Conservation (phyloP, 2,797 vertebrate genomes). For the Melopsittacus undulatus region DNA sequence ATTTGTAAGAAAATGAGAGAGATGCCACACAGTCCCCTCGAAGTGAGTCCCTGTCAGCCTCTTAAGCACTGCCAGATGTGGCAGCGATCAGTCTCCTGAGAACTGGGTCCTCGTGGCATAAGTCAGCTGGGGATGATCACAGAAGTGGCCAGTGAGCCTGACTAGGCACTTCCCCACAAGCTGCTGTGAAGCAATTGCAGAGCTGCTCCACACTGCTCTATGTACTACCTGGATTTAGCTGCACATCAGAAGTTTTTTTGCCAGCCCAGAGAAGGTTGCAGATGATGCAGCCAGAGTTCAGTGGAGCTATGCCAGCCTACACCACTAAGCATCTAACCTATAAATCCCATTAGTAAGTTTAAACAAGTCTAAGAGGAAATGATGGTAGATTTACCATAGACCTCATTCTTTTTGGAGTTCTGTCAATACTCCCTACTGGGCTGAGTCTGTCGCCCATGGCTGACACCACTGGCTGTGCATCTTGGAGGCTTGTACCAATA, state of each 20-base stretch:
- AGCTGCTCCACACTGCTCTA: not conserved
- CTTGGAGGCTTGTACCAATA: not conserved
- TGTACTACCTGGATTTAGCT: not conserved
- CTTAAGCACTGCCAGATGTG: not conserved
- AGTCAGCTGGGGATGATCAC: not conserved
- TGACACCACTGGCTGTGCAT: not conserved
- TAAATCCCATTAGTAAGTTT: slow-evolving; percentile 40
- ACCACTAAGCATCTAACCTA: not conserved
- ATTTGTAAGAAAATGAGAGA: not conserved
- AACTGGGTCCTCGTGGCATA: not conserved
- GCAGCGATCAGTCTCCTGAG: not conserved
- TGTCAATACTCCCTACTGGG: not conserved
- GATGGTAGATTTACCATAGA: not conserved
- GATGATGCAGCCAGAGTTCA: not conserved
- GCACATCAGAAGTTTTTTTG: not conserved
- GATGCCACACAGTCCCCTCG: not conserved
- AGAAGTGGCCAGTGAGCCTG: not conserved
- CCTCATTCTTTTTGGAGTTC: not conserved
- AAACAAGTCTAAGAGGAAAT: slow-evolving; percentile 10
- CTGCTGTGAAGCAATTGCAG: not conserved
- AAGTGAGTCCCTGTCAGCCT: not conserved
- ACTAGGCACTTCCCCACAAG: not conserved
- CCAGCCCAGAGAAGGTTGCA: not conserved
- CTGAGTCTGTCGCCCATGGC: not conserved
- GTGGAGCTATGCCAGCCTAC: not conserved